Base-by-base conservation (phyloP, 2,888 invertebrate genomes). In the Hymenopus coronatus region DNA sequence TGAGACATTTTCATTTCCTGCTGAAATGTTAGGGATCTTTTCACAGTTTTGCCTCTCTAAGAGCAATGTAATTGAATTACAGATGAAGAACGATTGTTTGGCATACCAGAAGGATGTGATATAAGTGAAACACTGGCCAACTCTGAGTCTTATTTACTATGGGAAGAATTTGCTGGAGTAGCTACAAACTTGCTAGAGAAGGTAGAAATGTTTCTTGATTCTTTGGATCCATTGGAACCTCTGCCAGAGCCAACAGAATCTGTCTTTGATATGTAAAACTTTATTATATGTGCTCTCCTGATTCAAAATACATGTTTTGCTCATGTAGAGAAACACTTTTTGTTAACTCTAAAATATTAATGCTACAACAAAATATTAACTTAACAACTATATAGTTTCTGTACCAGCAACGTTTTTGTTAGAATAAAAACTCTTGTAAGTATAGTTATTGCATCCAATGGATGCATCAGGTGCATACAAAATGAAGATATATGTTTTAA, bases 121-220 rank as follows among this genome's bases (percentile, higher is more conserved):
- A 92, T 92, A 27, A 93, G 93, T 89, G 94, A 94, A 84, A 92
- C 92, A 0, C 93, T 94, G 85, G 93, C 91, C 0, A 92, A 94
- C 0, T 94, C 94, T 87, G 91, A 91, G 28, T 91, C 93, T 12
- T 93, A 94, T 25, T 93, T 94, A 1, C 90, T 95, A 20, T 97
- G 97, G 97, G 97, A 97, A 92, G 96, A 96, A 91, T 96, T 97
- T 91, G 96, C 96, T 2, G 94, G 95, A 28, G 96, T 97, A 0
- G 97, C 96, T 0, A 95, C 96, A 83, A 97, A 97, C 91, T 93
- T 97, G 89, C 92, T 97, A 90, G 96, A 97, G 92, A 95, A 95
- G 91, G 94, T 96, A 46, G 94, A 95, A 83, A 92, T 85, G 20
- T 90, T 90, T 84, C 46, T 90, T 46, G 90, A 90, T 83, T 85